Conservation (phyloP, 2,113 vertebrate genomes). For the Calonectris borealis region DNA sequence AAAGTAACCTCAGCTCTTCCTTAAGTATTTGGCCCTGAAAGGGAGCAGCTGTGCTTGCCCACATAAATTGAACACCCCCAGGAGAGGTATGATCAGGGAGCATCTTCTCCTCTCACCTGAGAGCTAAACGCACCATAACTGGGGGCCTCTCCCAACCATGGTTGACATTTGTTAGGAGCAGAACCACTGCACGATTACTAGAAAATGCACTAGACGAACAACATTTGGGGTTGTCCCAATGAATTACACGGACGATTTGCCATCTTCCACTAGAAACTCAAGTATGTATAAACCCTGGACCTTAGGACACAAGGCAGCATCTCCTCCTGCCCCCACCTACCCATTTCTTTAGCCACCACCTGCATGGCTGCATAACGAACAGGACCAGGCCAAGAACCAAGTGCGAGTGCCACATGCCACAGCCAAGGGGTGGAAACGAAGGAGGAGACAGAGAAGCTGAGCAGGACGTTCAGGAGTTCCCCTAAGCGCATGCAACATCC, state of each 20-base stretch:
- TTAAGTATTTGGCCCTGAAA: neutral
- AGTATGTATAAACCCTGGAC: neutral
- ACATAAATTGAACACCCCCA: neutral
- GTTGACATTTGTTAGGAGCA: neutral
- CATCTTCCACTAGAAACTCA: neutral
- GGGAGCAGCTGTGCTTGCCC: neutral
- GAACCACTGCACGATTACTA: neutral
- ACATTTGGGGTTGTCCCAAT: neutral
- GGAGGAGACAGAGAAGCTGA: neutral
- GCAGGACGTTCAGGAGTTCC: neutral
- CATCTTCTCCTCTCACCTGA: neutral
- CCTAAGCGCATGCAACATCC: neutral
- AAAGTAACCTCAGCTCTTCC: neutral
- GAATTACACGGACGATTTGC: neutral
- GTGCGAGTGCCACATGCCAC: accelerated
- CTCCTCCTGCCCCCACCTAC: neutral
- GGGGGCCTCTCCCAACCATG: neutral
- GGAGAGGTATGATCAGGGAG: neutral
- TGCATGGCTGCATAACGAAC: accelerated
- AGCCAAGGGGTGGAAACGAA: neutral
- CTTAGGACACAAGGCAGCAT: neutral
- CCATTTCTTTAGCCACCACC: neutral
- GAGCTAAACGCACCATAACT: neutral
- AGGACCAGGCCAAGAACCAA: neutral
- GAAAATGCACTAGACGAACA: neutral